Evolutionary conservation across 1,140 invertebrate species (phyloP), one percentile per base, ranked within the genome.

Genomic region (Papilio helenus): DNA sequence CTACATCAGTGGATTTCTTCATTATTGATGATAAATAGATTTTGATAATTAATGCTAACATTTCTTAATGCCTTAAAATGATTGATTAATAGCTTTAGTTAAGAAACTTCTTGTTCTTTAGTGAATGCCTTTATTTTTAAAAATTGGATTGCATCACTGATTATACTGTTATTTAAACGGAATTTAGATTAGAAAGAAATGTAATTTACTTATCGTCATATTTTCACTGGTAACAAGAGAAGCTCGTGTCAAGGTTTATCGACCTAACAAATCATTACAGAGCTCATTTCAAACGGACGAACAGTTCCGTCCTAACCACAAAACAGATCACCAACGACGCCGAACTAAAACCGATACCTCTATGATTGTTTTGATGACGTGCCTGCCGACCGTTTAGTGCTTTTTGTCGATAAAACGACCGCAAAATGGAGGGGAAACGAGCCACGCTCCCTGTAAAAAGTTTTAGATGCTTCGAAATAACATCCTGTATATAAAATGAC

Each of bases 281-380:
- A 71, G 49, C 76, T 51, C 65, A 76, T 80, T 84, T 82, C 79
- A 80, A 83, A 81, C 83, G 76, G 76, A 81, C 49, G 82, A 74
- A 61, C 78, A 77, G 81, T 81, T 79, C 76, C 20, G 55, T 76
- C 61, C 55, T 61, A 79, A 85, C 85, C 85, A 79, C 85, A 87
- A 83, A 82, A 77, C 81, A 79, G 79, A 84, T 83, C 74, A 79
- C 82, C 81, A 85, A 81, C 81, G 82, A 83, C 79, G 81, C 80
- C 71, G 82, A 79, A 86, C 83, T 77, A 80, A 84, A 79, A 81
- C 76, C 79, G 80, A 82, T 85, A 83, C 44, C 65, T 39, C 49
- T 49, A 77, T 72, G 46, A 77, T 68, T 68, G 68, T 71, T 76
- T 80, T 80, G 58, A 68, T 79, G 39, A 77, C 74, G 79, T 72